Percentiles rank a stretch among this genome's conserved stretches.
These are phyloP conservation scores for Myiotriccus ornatus DNA, from an alignment of 2,797 vertebrate species.

Conservation along the genomic window DNA sequence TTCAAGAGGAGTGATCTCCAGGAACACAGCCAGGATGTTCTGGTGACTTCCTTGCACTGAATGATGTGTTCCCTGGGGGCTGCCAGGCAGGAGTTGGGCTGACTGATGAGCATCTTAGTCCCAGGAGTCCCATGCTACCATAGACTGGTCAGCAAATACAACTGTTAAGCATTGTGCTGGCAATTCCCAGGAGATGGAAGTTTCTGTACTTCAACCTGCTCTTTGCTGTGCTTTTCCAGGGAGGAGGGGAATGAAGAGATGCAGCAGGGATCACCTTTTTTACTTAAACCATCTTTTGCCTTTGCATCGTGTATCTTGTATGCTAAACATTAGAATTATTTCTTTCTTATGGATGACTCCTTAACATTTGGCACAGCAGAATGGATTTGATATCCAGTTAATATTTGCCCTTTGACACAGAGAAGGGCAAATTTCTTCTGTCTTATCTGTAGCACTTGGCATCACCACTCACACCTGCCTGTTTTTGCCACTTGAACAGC, in stretches of 20 bases:
- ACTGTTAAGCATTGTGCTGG: not conserved
- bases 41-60: not conserved
- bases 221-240: not conserved
- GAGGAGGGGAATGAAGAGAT: not conserved
- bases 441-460: accelerated
- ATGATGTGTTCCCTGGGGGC: not conserved
- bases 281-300: not conserved
- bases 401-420: not conserved
- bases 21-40: not conserved
- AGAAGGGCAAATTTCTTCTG: not conserved
- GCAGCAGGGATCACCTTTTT: not conserved
- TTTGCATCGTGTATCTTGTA: not conserved
- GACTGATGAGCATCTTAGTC: not conserved
- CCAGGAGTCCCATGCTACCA: not conserved
- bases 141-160: not conserved
- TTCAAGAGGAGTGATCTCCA: not conserved
- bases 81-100: not conserved
- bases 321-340: not conserved
- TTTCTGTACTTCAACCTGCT: not conserved
- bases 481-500: not conserved
- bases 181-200: not conserved
- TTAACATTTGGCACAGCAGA: not conserved
- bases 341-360: not conserved
- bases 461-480: not conserved
- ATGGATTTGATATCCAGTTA: not conserved